These are phyloP conservation scores for Furnarius figulus DNA, from an alignment of 2,113 vertebrate species.

Conservation along the genomic window DNA sequence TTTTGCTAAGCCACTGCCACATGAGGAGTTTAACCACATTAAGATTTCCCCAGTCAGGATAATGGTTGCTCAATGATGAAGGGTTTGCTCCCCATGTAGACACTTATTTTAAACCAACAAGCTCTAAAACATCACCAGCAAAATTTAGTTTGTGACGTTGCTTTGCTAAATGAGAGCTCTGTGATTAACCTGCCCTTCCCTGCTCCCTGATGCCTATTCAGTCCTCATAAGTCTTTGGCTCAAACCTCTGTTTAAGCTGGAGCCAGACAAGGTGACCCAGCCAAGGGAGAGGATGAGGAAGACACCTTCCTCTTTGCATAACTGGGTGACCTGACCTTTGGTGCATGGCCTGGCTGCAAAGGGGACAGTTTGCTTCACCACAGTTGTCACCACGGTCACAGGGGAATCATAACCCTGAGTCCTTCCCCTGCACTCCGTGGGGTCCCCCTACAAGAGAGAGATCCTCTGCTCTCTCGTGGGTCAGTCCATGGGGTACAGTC, in stretches of 20 bases:
- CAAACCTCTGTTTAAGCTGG: not conserved
- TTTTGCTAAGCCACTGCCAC: not conserved
- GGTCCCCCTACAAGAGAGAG: too few relatives aligned
- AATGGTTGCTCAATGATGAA: not conserved
- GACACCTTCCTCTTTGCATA: not conserved
- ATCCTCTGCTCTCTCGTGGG: too few relatives aligned
- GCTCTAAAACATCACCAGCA: not conserved
- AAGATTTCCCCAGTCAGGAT: not conserved
- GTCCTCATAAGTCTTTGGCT: fast-evolving
- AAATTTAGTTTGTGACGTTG: not conserved
- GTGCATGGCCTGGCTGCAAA: not conserved
- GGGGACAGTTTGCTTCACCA: too few relatives aligned
- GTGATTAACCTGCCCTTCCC: not conserved
- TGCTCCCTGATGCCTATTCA: not conserved
- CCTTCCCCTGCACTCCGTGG: too few relatives aligned
- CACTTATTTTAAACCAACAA: not conserved
- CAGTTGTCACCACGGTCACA: too few relatives aligned
- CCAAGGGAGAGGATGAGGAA: not conserved
- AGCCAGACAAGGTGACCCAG: fast-evolving
- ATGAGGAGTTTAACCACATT: not conserved
- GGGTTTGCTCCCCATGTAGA: not conserved
- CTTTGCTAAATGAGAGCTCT: not conserved
- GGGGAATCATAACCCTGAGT: too few relatives aligned
- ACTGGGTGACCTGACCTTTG: not conserved
- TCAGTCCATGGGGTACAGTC: too few relatives aligned